Evolutionary conservation across 2,797 vertebrate genomes (phyloP), one percentile per base, ranked within the genome.

Genomic region (Tapirus indicus): DNA sequence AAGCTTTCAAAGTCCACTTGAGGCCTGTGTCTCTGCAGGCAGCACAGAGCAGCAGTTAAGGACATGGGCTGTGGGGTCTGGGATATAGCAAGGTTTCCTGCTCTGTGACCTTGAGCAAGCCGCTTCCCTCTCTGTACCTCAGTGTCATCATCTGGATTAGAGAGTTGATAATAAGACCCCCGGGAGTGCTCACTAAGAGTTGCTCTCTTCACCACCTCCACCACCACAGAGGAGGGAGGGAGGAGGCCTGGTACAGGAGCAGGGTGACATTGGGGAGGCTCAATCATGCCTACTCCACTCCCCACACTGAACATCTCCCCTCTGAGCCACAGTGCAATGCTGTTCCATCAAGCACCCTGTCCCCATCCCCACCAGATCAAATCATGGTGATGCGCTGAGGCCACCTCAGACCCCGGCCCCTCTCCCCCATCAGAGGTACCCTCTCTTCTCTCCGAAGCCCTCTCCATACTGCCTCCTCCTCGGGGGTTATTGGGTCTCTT

Each of bases 41-140:
- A 68, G 27, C 21, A 44, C 3, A 77, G n/a, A 41, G 52, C 16
- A 1, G 52, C 2, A 9, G 29, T 18, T 29, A 44, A 52, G 35
- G 62, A 77, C 35, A n/a, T 1, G 11, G 29, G 29, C n/a, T 0
- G 0, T n/a, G n/a, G 0, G 29, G 75, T 38, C 68, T 66, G 20
- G 52, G 6, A 16, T 38, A 68, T 25, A 66, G 38, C 58, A 20
- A 25, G 32, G 8, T 25, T 25, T 25, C 38, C n/a, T 52, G 60
- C 72, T 17, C 16, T 16, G 16, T 44, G 52, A 52, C 27, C 7
- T 47, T 14, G 14, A 29, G 29, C 21, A 11, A 72, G 77, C 47
- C 35, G 25, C 12, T 29, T 41, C 35, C 47, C 12, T 6, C 27
- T 79, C 77, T 64, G 47, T 47, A 71, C 71, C 52, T 60, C 62